phyloP scores from a whole-genome alignment of 2,797 vertebrate genomes.

The Chelidonichthys spinosus region DNA sequence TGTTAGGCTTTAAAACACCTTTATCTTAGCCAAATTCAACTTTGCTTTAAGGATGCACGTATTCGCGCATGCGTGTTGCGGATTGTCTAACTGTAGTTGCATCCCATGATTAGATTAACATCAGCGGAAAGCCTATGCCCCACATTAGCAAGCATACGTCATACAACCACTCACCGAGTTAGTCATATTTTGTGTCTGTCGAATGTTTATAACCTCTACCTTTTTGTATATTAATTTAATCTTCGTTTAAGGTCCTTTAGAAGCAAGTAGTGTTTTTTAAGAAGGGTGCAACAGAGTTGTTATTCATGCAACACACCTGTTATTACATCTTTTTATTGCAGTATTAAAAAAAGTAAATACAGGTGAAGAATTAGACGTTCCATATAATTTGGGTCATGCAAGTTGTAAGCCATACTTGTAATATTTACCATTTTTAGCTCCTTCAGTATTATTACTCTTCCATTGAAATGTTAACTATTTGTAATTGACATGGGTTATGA shows the following conservation, averaged over 20 bases:
- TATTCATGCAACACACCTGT: background rate
- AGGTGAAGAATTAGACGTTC: background rate
- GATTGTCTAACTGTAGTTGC: background rate
- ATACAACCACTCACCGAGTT: background rate
- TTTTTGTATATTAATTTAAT: background rate
- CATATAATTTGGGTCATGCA: background rate
- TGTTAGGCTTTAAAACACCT: background rate
- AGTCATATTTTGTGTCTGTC: background rate
- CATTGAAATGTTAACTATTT: background rate
- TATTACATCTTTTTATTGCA: background rate
- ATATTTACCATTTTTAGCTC: background rate
- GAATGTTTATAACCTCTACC: background rate
- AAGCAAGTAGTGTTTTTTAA: background rate
- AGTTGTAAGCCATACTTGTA: conserved; percentile 1
- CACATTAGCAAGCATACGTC: background rate
- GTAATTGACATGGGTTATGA: background rate
- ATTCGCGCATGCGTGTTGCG: conserved; percentile 55
- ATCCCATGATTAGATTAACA: background rate
- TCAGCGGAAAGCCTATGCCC: background rate
- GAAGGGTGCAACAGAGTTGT: too few relatives aligned
- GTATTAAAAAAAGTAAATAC: background rate
- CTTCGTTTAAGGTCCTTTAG: background rate
- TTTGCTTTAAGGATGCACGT: conserved; percentile 19
- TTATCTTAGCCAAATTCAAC: conserved; percentile 22
- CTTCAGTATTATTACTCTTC: background rate